Evolutionary conservation across 2,888 invertebrate species (phyloP).

Genomic region (Hyles lineata): DNA sequence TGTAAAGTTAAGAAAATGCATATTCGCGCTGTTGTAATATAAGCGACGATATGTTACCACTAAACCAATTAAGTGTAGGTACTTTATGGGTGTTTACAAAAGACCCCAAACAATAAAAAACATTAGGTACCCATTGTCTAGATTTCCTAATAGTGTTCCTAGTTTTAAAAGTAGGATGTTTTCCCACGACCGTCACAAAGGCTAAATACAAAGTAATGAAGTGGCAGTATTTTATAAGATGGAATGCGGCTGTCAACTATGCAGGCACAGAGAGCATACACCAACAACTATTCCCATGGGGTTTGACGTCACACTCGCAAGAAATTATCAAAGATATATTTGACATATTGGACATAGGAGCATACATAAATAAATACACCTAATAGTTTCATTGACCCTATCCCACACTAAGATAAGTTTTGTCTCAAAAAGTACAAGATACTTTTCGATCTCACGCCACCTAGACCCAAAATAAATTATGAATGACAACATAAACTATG

Average conservation of each 20-base stretch:
- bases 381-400: too few relatives aligned
- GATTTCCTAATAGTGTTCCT: background rate
- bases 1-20: too few relatives aligned
- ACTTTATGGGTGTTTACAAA: too few relatives aligned
- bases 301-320: background rate
- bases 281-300: background rate
- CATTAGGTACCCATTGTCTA: background rate
- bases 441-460: too few relatives aligned
- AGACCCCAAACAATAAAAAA: background rate
- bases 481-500: too few relatives aligned
- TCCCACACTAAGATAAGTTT: background rate
- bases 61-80: too few relatives aligned
- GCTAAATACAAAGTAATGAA: background rate
- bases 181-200: background rate
- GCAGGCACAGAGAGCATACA: background rate
- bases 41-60: too few relatives aligned
- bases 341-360: background rate
- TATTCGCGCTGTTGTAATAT: too few relatives aligned
- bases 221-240: conserved; percentile 2
- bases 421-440: too few relatives aligned
- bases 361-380: too few relatives aligned
- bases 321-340: background rate
- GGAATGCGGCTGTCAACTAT: conserved; percentile 3
- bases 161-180: background rate
- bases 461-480: too few relatives aligned